These are phyloP conservation scores for Macrotis lagotis DNA, from an alignment of 2,113 vertebrate species.

Conservation along the genomic window DNA sequence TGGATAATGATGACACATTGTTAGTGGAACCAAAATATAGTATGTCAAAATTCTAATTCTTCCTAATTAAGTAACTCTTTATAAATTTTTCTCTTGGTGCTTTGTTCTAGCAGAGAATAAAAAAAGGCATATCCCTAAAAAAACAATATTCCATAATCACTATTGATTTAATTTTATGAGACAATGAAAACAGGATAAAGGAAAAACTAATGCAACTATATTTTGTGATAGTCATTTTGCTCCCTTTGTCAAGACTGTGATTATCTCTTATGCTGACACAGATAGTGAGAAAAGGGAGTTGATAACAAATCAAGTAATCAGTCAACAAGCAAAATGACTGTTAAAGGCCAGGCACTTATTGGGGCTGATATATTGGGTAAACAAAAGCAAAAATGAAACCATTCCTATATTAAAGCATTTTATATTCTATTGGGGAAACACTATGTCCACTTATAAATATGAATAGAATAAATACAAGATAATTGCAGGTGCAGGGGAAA, in stretches of 20 bases:
- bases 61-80: not conserved
- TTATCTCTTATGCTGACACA: not conserved
- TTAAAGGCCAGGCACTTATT: not conserved
- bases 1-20: not conserved
- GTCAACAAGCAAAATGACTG: not conserved
- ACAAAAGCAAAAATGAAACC: not conserved
- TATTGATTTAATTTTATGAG: not conserved
- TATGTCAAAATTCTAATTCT: not conserved
- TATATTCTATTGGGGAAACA: not conserved
- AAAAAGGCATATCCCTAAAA: conserved; percentile 40
- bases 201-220: not conserved
- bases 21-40: conserved; percentile 17
- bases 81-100: not conserved
- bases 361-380: not conserved
- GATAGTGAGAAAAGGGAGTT: not conserved
- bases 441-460: not conserved
- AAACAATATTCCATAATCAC: conserved; percentile 28
- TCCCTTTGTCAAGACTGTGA: not conserved
- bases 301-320: not conserved
- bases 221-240: not conserved
- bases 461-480: not conserved
- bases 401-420: not conserved
- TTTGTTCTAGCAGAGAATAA: conserved; percentile 32
- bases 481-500: not conserved
- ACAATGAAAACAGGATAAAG: not conserved